Evolutionary conservation across 2,797 vertebrate genomes (phyloP).

Genomic region (Notolepis coatsorum): DNA sequence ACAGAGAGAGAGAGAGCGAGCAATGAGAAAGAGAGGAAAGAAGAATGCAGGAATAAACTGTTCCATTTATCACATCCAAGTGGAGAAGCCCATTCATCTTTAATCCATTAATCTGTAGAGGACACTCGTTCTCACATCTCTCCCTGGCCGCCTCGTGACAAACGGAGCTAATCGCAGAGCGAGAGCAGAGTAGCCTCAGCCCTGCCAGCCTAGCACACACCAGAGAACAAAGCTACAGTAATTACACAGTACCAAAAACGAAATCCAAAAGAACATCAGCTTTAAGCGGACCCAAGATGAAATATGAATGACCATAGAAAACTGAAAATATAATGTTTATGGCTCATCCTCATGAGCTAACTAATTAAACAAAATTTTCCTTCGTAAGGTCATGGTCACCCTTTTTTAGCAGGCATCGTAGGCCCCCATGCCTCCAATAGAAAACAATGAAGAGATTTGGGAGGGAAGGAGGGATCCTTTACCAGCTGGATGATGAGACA

Average conservation of each 20-base stretch:
- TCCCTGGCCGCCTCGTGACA: conserved; percentile 65
- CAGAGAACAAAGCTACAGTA: no score
- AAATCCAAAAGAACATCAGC: no score
- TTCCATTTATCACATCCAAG: conserved; percentile 60
- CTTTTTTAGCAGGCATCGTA: conserved; percentile 60
- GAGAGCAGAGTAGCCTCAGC: conserved; percentile 16
- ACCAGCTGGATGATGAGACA: conserved; percentile 60
- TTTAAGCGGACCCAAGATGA: no score
- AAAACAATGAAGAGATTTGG: conserved; percentile 59
- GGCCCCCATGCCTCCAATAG: conserved; percentile 25
- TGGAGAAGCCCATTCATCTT: conserved; percentile 51
- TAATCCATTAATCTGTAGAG: conserved; percentile 70
- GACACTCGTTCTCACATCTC: conserved; percentile 59
- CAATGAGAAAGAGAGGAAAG: not conserved
- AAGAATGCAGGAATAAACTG: conserved; percentile 21
- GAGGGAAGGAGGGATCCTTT: conserved; percentile 60
- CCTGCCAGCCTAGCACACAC: conserved; percentile 30
- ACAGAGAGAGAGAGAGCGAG: not conserved
- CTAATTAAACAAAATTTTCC: conserved; percentile 1
- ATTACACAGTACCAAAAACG: no score
- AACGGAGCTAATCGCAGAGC: conserved; percentile 68
- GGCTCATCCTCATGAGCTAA: not conserved
- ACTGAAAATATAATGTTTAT: no score
- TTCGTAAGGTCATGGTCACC: conserved; percentile 19
- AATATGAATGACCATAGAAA: no score